Conservation (phyloP, 2,113 vertebrate genomes). For the Neopipo cinnamomea region DNA sequence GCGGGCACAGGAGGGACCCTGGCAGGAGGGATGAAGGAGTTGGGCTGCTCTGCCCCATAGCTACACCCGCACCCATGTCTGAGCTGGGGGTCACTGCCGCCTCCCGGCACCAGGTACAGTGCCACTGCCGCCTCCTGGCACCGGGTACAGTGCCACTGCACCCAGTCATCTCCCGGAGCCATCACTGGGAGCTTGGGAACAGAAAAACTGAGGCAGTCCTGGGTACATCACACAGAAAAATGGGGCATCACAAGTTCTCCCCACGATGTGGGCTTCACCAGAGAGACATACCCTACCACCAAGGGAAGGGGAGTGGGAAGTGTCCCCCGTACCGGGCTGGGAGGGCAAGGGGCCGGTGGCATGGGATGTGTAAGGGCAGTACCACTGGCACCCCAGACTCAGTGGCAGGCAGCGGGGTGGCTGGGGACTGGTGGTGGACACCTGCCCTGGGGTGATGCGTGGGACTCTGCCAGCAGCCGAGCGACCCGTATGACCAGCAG, state of each 20-base stretch:
- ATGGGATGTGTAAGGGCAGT: not conserved
- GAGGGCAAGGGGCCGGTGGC: not conserved
- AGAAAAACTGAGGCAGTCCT: not conserved
- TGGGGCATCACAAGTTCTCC: not conserved
- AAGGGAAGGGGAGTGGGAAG: not conserved
- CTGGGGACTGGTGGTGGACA: not conserved
- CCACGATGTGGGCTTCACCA: not conserved
- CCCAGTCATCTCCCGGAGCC: not conserved
- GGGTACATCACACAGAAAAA: not conserved
- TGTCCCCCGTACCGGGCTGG: not conserved
- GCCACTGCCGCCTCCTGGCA: not conserved
- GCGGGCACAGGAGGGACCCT: not conserved
- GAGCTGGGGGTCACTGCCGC: not conserved
- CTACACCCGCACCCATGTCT: rapidly evolving
- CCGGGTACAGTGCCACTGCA: not conserved
- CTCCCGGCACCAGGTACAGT: not conserved
- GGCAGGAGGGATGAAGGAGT: not conserved
- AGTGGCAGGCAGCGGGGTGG: not conserved
- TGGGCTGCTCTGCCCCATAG: not conserved
- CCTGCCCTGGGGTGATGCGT: not conserved
- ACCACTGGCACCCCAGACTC: rapidly evolving
- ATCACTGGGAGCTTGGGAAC: not conserved
- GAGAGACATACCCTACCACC: not conserved
- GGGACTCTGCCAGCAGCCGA: constrained; percentile 30
- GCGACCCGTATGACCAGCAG: constrained; percentile 84